Evolutionary conservation across 2,113 vertebrate genomes (phyloP), one percentile per base, ranked within the genome.

Genomic region (Brachirus orientalis): DNA sequence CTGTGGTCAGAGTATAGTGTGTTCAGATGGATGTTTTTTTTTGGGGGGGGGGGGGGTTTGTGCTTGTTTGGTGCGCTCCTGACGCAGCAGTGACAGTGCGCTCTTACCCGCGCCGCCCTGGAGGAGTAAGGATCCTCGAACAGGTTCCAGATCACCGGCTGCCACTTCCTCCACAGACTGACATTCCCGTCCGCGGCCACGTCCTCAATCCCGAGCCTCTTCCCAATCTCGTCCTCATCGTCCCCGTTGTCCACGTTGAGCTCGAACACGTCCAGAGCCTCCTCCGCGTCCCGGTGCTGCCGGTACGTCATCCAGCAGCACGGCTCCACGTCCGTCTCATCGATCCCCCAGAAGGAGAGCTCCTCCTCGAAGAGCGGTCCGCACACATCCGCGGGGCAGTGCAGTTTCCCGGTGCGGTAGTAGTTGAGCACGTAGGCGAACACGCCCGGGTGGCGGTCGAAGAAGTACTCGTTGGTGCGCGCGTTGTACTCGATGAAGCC

Each of bases 251-350:
- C 94, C 38, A 96, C 95, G 45, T 95, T 95, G 78, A 98, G 93
- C 91, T 98, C 96, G 60, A 98, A 98, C 87, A 96, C 97, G 86
- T 98, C 96, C 36, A 98, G 95, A 3, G 96, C 97, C 90, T 98
- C 97, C 83, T 98, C 96, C 4, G 96, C 97, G 85, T 98, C 97
- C 35, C 97, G 92, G 91, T 98, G 97, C 88, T 98, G 96, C 67
- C 97, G 83, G 90, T 98, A 98, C 36, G 94, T 95, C 96, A 98
- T 98, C 96, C 96, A 98, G 90, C 96, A 98, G 92, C 96, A 98
- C 41, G 96, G 95, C 93, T 98, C 96, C 93, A 98, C 96, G 90
- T 98, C 96, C 46, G 95, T 97, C 94, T 98, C 96, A 88, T 97
- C 96, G 92, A 98, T 96, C 79, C 96, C 96, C 96, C 96, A 97